Conservation (phyloP, 2,888 invertebrate species). For the Mycogona germanica region DNA sequence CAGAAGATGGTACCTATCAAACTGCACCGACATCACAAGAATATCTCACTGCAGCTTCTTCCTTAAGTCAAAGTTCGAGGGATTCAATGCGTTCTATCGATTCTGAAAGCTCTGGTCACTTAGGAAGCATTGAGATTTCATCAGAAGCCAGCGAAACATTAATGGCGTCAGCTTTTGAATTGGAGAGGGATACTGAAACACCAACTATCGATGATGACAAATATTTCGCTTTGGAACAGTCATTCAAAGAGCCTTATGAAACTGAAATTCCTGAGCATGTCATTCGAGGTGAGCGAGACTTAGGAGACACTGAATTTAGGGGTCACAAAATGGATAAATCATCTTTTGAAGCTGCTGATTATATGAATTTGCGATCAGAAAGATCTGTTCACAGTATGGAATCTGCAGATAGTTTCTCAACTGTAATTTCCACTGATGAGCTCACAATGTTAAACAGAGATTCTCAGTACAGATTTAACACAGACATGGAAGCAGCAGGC, state of each 20-base stretch:
- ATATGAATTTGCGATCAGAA: not conserved
- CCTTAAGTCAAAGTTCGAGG: conserved; percentile 58
- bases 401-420: conserved; percentile 37
- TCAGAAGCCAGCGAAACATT: conserved; percentile 88
- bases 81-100: conserved; percentile 83
- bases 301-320: not conserved
- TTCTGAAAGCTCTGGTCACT: conserved; percentile 76
- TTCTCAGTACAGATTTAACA: not conserved
- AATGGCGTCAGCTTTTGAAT: conserved; percentile 75
- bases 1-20: conserved; percentile 58
- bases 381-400: not conserved
- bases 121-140: conserved; percentile 70
- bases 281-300: conserved; percentile 22
- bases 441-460: not conserved
- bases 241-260: conserved; percentile 29
- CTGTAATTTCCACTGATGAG: conserved; percentile 34
- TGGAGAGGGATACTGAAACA: conserved; percentile 32
- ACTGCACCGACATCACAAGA: conserved; percentile 61
- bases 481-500: not conserved
- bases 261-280: conserved; percentile 29
- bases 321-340: too few species aligned
- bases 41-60: conserved; percentile 72
- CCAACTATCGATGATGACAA: conserved; percentile 37
- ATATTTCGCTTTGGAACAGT: conserved; percentile 23
- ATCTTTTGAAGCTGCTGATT: too few species aligned